Evolutionary conservation across 2,113 vertebrate species (phyloP), one percentile per base, ranked within the genome.

Genomic region (Cyanoramphus novaezelandiae): DNA sequence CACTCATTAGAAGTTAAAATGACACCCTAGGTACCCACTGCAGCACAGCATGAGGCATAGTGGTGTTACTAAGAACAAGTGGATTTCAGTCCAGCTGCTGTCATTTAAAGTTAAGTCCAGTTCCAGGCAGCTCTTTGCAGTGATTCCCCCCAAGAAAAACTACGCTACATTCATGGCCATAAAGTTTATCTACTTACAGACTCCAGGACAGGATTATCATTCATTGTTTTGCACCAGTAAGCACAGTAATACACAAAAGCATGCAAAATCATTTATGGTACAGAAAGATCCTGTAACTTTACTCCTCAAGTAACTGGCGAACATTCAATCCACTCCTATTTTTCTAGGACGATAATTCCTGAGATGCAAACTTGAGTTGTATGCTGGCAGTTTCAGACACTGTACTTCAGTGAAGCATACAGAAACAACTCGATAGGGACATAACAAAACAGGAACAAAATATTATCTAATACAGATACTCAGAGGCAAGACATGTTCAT

Each of bases 401-500:
- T 44, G 41, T 71, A 59, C 29, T 92, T 90, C 43, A 49, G 68
- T 47, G 77, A 94, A 82, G 69, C 39, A 83, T 43, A 92, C 18
- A 90, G 80, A 86, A 97, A 71, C 33, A 83, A 55, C 18, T 12
- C 68, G 46, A 49, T 35, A 88, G 71, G 90, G 94, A 82, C 43
- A n/a, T 11, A 74, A 86, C 43, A 49, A 43, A 94, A 88, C 57
- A 70, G 49, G 70, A 93, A 69, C 33, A 88, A 95, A 95, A 87
- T 68, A 65, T 68, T 87, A 8, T 82, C 79, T 82, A 44, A 78
- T 21, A 97, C 82, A 92, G 76, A 92, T 92, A 95, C 86, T 90
- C 91, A 88, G 92, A 96, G 93, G 92, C 96, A 95, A 95, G 76
- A 96, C 95, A 93, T 83, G 50, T 25, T 92, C 79, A 13, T 91